phyloP scores from a whole-genome alignment of 2,888 invertebrate species.

The Brenthis ino region DNA sequence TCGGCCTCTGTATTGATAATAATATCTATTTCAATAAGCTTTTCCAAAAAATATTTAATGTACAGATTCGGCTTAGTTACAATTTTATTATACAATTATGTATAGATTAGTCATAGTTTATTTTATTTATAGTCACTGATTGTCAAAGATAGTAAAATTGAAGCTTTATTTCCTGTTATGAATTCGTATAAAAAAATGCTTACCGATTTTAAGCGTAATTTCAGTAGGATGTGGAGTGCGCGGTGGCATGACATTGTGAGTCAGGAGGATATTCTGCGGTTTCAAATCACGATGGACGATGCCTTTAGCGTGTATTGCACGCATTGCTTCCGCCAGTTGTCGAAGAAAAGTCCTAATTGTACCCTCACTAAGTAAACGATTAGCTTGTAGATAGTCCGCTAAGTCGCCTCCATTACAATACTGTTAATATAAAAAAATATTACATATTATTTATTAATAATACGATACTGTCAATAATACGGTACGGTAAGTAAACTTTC shows the following conservation, averaged over 20 bases:
- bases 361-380: constrained; percentile 97
- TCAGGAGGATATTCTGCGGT: constrained; percentile 98
- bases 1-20: no score
- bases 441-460: no score
- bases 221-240: constrained; percentile 89
- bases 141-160: not conserved
- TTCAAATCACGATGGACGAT: constrained; percentile 99
- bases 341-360: constrained; percentile 97
- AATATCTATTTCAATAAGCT: no score
- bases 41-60: no score
- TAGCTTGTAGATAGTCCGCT: constrained; percentile 96
- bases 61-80: no score
- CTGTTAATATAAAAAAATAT: constrained; percentile 65
- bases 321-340: constrained; percentile 98
- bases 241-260: constrained; percentile 86
- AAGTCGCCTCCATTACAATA: constrained; percentile 99
- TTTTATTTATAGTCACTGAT: no score
- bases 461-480: no score
- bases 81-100: no score
- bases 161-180: not conserved
- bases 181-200: constrained; percentile 40
- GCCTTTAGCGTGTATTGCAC: constrained; percentile 97
- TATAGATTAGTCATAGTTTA: no score
- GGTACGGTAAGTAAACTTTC: no score
- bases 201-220: constrained; percentile 97